These are phyloP conservation scores for Aphidius gifuensis DNA, from an alignment of 1,140 invertebrate genomes.

Conservation along the genomic window DNA sequence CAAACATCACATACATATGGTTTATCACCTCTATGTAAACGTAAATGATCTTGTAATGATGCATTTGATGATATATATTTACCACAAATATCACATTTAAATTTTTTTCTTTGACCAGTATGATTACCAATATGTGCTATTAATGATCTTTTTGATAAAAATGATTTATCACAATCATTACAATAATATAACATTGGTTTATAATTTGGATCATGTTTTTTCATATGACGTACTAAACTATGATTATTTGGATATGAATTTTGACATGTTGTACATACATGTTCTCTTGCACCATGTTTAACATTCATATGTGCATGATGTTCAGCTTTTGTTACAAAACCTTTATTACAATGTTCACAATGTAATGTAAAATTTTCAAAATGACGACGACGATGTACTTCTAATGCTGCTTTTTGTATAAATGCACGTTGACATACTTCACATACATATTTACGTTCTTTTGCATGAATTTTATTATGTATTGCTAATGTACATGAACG, in stretches of 20 bases:
- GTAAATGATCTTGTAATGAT: constrained; percentile 58
- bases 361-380: constrained; percentile 43
- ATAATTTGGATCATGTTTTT: constrained; percentile 55
- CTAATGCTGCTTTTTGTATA: constrained; percentile 46
- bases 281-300: constrained; percentile 44
- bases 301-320: constrained; percentile 45
- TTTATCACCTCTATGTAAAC: constrained; percentile 60
- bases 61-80: constrained; percentile 44
- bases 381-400: constrained; percentile 48
- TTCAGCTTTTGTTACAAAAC: constrained; percentile 50
- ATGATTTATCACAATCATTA: constrained; percentile 51
- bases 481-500: constrained; percentile 50
- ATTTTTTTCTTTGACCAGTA: constrained; percentile 69
- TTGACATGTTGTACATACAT: constrained; percentile 39
- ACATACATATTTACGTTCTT: constrained; percentile 44
- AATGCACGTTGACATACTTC: constrained; percentile 50
- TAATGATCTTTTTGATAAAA: constrained; percentile 52
- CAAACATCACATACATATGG: constrained; percentile 67
- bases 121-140: constrained; percentile 55
- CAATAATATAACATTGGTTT: constrained; percentile 49
- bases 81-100: constrained; percentile 70
- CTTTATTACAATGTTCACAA: constrained; percentile 52
- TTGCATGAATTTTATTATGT: constrained; percentile 43
- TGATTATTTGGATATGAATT: constrained; percentile 46
- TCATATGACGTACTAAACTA: constrained; percentile 47